Conservation (phyloP, 2,888 invertebrate species). For the Sthenelais limicola region DNA sequence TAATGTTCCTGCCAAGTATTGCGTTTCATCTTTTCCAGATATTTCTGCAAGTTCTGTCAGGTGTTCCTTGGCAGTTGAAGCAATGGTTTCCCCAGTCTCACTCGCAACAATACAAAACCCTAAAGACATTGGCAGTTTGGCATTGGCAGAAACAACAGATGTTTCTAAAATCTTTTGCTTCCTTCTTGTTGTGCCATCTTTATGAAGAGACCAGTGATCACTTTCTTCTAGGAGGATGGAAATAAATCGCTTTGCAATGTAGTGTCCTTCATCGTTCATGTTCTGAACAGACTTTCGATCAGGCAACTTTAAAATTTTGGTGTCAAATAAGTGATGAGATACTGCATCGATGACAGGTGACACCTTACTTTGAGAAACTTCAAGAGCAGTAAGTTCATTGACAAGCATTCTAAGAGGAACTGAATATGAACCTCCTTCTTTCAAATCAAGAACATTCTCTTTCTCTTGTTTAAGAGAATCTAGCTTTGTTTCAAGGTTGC, state of each 20-base stretch:
- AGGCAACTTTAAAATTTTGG: not conserved
- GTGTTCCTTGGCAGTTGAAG: constrained; percentile 1
- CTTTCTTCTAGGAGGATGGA: not conserved
- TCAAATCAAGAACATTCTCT: not conserved
- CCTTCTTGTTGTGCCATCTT: constrained; percentile 15
- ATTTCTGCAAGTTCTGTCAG: constrained; percentile 4
- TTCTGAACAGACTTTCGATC: constrained; percentile 2
- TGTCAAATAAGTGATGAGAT: not conserved
- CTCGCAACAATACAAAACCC: constrained; percentile 10
- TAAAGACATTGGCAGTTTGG: not conserved
- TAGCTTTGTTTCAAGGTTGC: not conserved
- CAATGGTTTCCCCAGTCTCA: constrained; percentile 18
- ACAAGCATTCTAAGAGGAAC: not conserved
- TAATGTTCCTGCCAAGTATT: not conserved
- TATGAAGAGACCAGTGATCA: not conserved
- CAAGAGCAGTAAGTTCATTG: constrained; percentile 22
- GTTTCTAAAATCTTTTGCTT: constrained; percentile 16
- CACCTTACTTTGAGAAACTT: constrained; percentile 7
- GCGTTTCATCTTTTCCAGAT: not conserved
- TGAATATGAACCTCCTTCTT: not conserved
- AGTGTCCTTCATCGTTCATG: constrained; percentile 22
- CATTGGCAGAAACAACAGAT: not conserved
- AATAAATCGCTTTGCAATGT: not conserved
- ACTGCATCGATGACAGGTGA: constrained; percentile 16
- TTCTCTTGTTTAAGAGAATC: not conserved